These are phyloP conservation scores for Colletes latitarsis DNA, from an alignment of 1,140 invertebrate species.

Conservation along the genomic window DNA sequence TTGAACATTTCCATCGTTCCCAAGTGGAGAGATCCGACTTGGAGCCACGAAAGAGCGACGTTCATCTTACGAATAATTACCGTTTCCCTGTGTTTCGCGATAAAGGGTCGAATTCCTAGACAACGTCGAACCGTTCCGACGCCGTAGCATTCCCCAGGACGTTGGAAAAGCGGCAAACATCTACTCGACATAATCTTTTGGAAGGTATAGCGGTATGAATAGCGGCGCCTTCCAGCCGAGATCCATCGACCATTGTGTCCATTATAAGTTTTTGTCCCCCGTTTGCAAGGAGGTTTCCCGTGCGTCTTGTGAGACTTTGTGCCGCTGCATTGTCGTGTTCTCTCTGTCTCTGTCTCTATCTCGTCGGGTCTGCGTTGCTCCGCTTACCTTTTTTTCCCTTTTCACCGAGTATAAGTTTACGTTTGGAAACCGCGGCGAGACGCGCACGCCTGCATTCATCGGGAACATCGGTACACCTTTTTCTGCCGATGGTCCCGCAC, in stretches of 20 bases:
- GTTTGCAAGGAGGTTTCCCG: conserved; percentile 46
- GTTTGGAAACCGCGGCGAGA: conserved; percentile 64
- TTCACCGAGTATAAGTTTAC: conserved; percentile 63
- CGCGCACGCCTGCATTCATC: conserved; percentile 58
- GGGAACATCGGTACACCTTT: conserved; percentile 61
- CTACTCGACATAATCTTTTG: conserved; percentile 69
- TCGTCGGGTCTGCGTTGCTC: not conserved
- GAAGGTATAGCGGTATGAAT: conserved; percentile 57
- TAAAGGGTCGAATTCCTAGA: not conserved
- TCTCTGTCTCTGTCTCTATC: conserved; percentile 21
- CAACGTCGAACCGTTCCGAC: not conserved
- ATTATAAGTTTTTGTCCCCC: conserved; percentile 63
- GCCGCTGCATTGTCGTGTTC: conserved; percentile 60
- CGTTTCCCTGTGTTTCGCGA: not conserved
- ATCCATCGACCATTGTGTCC: conserved; percentile 66
- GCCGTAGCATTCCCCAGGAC: not conserved
- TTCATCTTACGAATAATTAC: not conserved
- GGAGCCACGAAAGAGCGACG: too few relatives aligned
- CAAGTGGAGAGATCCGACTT: too few relatives aligned
- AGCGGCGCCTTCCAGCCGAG: conserved; percentile 60
- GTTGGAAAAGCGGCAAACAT: conserved; percentile 59
- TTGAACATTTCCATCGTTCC: too few relatives aligned
- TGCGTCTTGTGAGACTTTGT: conserved; percentile 59
- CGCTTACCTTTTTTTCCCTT: conserved; percentile 8
- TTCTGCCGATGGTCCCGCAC: conserved; percentile 62